Base-by-base conservation (phyloP, 2,888 invertebrate genomes). In the Patella caerulea region DNA sequence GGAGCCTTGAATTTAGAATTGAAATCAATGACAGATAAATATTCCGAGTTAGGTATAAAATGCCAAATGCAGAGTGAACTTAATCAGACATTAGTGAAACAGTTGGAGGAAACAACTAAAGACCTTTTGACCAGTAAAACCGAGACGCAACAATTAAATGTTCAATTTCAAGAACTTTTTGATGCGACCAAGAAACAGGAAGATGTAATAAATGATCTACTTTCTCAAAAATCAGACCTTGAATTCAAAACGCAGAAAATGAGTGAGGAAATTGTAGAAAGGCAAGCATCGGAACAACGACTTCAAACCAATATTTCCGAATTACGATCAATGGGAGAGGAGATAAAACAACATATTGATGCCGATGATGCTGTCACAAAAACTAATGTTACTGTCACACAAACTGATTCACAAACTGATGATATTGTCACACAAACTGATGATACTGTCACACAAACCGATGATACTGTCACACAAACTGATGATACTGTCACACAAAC, bases 11-110 rank as follows among this genome's bases (percentile, higher is more conserved):
- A 77, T 29, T 69, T 59, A 34, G 74, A 72, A 56, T 71, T 79
- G 19, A 74, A 71, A 29, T 71, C 52, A 29, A 56, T 34, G 19
- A 72, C 55, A 56, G 29, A 73, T 69, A 55, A 56, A 54, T 56
- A 69, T 71, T 71, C 45, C n/a, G 59, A 78, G 9, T 74, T 79
- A 17, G 75, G 74, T 24, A 72, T 24, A 71, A 79, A 72, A 54
- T 79, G 76, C 24, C 73, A 79, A 54, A 76, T 75, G 72, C 70
- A 80, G 5, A 53, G 54, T 14, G 74, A 78, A 52, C 73, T 79
- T 52, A 77, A 77, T 73, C 52, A 24, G 65, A 65, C 11, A 65
- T 59, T 74, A n/a, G 19, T 74, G 34, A 78, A 80, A 29, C 78
- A 78, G 69, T 15, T 80, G 2, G 56, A 29, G 29, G 71, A 76